Evolutionary conservation across 2,797 vertebrate species (phyloP).

Genomic region (Erithacus rubecula): DNA sequence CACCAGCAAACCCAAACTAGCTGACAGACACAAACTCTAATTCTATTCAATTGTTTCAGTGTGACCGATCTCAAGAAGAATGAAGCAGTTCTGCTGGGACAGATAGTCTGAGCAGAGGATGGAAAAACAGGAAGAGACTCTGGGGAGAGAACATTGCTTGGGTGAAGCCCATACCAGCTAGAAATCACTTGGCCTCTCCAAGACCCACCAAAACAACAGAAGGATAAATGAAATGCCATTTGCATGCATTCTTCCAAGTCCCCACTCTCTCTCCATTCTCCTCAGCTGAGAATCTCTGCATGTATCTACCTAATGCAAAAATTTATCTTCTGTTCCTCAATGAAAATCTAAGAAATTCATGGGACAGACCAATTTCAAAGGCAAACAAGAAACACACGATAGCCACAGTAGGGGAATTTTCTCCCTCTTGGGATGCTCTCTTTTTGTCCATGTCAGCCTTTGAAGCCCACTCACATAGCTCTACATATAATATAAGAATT

Average conservation of each 20-base stretch:
- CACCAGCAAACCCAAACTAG: background rate
- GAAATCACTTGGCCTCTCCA: slow-evolving; percentile 16
- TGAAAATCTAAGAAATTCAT: background rate
- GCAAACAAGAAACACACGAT: background rate
- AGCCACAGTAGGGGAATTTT: background rate
- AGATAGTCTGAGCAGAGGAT: slow-evolving; percentile 41
- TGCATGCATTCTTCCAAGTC: background rate
- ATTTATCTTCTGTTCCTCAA: background rate
- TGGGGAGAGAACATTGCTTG: background rate
- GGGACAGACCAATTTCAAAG: background rate
- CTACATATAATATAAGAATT: background rate
- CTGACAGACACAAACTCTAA: background rate
- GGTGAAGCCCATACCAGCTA: background rate
- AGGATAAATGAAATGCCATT: slow-evolving; percentile 47
- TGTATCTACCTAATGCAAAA: background rate
- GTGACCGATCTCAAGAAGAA: background rate
- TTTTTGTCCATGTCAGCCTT: background rate
- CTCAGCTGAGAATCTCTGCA: background rate
- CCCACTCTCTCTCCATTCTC: slow-evolving; percentile 28
- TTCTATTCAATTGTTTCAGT: background rate
- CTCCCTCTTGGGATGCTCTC: background rate
- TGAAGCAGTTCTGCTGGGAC: slow-evolving; percentile 5
- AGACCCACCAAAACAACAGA: slow-evolving; percentile 44
- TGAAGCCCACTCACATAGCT: background rate
- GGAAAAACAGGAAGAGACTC: slow-evolving; percentile 55